Conservation (phyloP, 2,113 vertebrate species). For the Melanostigma gelatinosum region DNA sequence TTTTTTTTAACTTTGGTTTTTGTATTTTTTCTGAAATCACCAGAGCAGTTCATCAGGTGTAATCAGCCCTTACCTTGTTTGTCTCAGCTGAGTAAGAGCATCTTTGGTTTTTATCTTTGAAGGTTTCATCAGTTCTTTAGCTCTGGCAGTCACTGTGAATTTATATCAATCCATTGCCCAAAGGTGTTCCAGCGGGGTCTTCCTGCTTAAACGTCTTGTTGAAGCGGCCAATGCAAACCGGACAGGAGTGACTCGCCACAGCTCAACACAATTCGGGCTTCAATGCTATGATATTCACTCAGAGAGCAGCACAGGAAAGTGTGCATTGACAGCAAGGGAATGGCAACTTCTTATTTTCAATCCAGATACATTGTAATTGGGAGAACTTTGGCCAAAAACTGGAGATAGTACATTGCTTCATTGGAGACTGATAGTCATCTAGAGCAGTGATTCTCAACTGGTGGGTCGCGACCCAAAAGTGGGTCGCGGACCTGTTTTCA, state of each 20-base stretch:
- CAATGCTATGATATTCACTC: neutral
- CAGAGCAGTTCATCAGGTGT: neutral
- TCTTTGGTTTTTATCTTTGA: neutral
- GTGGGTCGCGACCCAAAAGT: no score
- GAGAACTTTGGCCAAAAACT: conserved; percentile 33
- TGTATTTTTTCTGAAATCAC: neutral
- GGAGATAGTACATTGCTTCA: conserved; percentile 45
- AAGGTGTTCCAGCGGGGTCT: neutral
- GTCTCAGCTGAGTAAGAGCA: neutral
- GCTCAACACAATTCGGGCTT: neutral
- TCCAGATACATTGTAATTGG: conserved; percentile 36
- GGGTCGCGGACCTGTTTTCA: no score
- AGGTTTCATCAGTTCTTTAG: neutral
- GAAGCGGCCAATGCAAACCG: neutral
- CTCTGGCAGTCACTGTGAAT: neutral
- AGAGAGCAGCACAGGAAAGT: neutral
- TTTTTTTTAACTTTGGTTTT: neutral
- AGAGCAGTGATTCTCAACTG: conserved; percentile 16
- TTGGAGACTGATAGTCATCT: conserved; percentile 65
- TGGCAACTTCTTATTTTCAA: conserved; percentile 41
- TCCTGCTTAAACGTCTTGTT: neutral
- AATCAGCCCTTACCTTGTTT: conserved; percentile 33
- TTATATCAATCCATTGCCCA: neutral
- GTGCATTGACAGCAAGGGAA: conserved; percentile 16
- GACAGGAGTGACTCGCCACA: neutral